Conservation (phyloP, 2,113 vertebrate species). For the Chionodraco myersi region DNA sequence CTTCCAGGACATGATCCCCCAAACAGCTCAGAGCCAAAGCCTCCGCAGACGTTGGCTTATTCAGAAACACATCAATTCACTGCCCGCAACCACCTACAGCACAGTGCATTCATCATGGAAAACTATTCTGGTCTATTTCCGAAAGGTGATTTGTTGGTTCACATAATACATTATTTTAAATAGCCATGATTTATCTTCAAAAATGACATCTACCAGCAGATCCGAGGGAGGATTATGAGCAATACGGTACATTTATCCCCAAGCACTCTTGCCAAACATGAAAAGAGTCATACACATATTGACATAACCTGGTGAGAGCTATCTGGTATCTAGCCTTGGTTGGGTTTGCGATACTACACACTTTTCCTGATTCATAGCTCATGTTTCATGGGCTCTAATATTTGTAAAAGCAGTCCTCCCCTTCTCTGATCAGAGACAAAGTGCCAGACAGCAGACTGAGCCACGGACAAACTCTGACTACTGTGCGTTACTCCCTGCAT, state of each 20-base stretch:
- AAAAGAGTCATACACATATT: constrained; percentile 34
- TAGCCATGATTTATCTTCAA: constrained; percentile 33
- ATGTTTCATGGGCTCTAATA: constrained; percentile 47
- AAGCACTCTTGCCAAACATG: neutral
- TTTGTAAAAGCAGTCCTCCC: constrained; percentile 35
- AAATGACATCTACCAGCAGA: constrained; percentile 11
- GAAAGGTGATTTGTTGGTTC: constrained; percentile 31
- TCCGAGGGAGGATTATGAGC: constrained; percentile 28
- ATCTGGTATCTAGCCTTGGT: constrained; percentile 25
- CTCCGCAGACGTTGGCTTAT: constrained; percentile 58
- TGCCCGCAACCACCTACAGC: constrained; percentile 48
- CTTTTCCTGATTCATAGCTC: constrained; percentile 33
- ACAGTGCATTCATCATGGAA: constrained; percentile 37
- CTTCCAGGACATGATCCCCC: constrained; percentile 65
- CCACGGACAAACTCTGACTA: neutral
- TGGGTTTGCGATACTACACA: constrained; percentile 25
- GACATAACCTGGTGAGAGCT: constrained; percentile 16
- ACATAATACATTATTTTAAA: constrained; percentile 23
- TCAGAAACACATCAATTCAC: constrained; percentile 41
- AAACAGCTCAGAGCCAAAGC: constrained; percentile 60
- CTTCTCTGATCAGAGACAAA: constrained; percentile 30
- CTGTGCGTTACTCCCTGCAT: constrained; percentile 7
- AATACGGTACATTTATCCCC: neutral
- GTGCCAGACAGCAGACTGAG: constrained; percentile 37
- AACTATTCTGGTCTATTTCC: constrained; percentile 30